These are phyloP conservation scores for Acleris sparsana DNA, from an alignment of 2,888 invertebrate species.

Conservation along the genomic window DNA sequence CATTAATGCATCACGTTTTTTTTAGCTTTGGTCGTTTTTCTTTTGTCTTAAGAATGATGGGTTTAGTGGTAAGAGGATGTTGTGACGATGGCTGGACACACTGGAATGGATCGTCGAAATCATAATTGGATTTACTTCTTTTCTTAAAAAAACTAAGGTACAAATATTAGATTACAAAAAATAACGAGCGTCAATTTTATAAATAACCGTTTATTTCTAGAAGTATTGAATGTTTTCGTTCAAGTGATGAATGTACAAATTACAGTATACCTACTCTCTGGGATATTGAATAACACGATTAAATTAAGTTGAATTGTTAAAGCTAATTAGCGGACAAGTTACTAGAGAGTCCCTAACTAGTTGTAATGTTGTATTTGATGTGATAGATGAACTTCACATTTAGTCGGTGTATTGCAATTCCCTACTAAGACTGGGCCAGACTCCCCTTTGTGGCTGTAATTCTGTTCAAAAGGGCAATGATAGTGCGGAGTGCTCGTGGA, in stretches of 20 bases:
- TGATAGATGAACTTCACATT: slow-evolving; percentile 68
- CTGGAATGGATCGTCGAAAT: slow-evolving; percentile 55
- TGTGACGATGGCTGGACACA: slow-evolving; percentile 52
- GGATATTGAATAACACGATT: slow-evolving; percentile 63
- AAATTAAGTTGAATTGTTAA: slow-evolving; percentile 76
- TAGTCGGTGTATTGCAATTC: slow-evolving; percentile 76
- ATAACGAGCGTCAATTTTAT: slow-evolving; percentile 59
- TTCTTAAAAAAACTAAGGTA: slow-evolving; percentile 67
- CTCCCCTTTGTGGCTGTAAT: slow-evolving; percentile 58
- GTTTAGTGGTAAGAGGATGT: slow-evolving; percentile 50
- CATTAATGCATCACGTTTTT: slow-evolving; percentile 80
- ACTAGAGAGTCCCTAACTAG: slow-evolving; percentile 66
- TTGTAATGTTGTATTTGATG: slow-evolving; percentile 75
- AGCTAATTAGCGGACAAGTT: slow-evolving; percentile 66
- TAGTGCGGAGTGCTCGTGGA: slow-evolving; percentile 20
- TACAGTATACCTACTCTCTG: slow-evolving; percentile 52
- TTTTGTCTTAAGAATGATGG: slow-evolving; percentile 59
- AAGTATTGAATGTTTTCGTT: slow-evolving; percentile 44
- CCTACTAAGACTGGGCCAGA: slow-evolving; percentile 61
- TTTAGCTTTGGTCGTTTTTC: slow-evolving; percentile 60
- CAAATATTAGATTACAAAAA: slow-evolving; percentile 70
- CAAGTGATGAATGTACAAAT: slow-evolving; percentile 56
- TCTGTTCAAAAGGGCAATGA: slow-evolving; percentile 29
- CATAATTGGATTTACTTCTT: slow-evolving; percentile 63
- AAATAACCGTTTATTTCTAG: slow-evolving; percentile 45